Evolutionary conservation across 2,797 vertebrate species (phyloP), one percentile per base, ranked within the genome.

Genomic region (Lepidocolaptes lacrymiger): DNA sequence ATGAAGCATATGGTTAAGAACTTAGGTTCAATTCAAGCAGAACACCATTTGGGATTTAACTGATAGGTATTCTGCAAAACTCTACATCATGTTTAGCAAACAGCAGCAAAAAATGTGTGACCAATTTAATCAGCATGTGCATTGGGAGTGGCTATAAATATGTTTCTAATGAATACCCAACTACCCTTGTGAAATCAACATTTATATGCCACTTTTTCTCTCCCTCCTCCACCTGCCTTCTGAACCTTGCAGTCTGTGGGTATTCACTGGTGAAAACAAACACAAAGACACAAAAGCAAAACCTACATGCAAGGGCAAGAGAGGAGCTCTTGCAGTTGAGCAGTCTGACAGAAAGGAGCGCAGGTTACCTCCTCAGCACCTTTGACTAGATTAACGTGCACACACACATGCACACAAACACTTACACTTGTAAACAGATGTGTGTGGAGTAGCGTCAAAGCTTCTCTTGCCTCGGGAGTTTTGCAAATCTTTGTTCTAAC

Each of bases 21-120:
- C 71, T 90, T 86, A 85, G 49, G 74, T 93, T 95, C 81, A 96
- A 83, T 89, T 95, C 89, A 96, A 96, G 94, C 94, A 91, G 90
- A 96, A 95, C 79, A 36, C 77, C 95, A 82, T 95, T 89, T 86
- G 95, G 96, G 96, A 97, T 91, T 97, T 96, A 95, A 93, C 91
- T 83, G 90, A 95, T 94, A 96, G 94, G 80, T 78, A 92, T 94
- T 94, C 95, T 63, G 75, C 75, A 89, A 89, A 95, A 95, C 63
- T 94, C 85, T 72, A 94, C 72, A 83, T 56, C 55, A 7, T 96
- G 87, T 96, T 97, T 93, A 97, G 95, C 95, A 96, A 97, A 96
- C 95, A 97, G 88, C 85, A 96, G 95, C 93, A 93, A 96, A 96
- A 97, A 97, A 90, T 71, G 82, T 95, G 93, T 95, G 95, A 95